Percentiles rank a stretch among this genome's conserved stretches.
Conservation (phyloP, 2,113 vertebrate species). For the Pantherophis guttatus region DNA sequence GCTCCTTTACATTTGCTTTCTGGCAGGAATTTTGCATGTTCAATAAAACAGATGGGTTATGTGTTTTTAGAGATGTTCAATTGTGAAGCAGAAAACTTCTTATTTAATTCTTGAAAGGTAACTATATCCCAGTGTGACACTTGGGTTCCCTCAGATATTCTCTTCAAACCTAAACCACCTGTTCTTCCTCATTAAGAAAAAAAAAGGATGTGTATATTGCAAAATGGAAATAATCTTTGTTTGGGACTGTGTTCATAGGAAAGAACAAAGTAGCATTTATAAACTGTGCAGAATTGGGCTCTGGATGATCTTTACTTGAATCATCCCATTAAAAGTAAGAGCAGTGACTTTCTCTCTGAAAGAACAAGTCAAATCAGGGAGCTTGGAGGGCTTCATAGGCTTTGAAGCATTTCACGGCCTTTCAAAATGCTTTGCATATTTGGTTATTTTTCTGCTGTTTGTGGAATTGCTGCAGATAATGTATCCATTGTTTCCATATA, state of each 20-base stretch:
- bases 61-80: neutral
- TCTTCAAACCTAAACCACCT: neutral
- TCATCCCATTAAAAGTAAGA: neutral
- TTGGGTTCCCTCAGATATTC: neutral
- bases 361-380: neutral
- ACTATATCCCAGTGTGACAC: neutral
- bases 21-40: neutral
- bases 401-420: neutral
- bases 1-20: neutral
- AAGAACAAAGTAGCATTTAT: neutral
- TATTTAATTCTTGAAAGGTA: neutral
- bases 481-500: neutral
- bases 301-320: neutral
- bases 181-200: neutral
- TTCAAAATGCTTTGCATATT: neutral
- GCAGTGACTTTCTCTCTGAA: neutral
- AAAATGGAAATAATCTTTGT: neutral
- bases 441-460: neutral
- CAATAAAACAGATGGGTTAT: neutral
- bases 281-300: neutral
- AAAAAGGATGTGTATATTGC: neutral
- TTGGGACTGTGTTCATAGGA: neutral
- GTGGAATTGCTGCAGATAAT: neutral
- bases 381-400: neutral
- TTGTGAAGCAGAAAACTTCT: neutral